These are phyloP conservation scores for Hypotaenidia philippensis DNA, from an alignment of 2,797 vertebrate species.

Conservation along the genomic window DNA sequence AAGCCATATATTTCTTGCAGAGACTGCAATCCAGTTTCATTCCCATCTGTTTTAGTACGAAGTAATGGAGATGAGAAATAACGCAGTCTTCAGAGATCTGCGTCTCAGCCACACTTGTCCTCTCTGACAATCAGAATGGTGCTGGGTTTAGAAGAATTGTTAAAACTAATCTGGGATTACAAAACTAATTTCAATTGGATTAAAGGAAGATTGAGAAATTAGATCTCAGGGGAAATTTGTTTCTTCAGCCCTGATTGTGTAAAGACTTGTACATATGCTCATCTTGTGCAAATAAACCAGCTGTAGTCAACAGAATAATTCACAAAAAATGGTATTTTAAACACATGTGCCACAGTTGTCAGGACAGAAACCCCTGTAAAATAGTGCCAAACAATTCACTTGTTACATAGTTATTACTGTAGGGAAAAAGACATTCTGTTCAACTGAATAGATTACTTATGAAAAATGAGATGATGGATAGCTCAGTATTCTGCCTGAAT, in stretches of 20 bases:
- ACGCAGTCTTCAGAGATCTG: neutral
- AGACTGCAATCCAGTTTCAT: neutral
- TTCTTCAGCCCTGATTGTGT: neutral
- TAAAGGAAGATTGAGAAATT: slow-evolving; percentile 9
- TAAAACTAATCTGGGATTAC: neutral
- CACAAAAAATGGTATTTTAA: neutral
- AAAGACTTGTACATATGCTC: neutral
- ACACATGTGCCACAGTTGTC: neutral
- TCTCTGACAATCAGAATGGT: neutral
- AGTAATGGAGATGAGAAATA: neutral
- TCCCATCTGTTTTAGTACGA: neutral
- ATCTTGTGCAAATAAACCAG: neutral
- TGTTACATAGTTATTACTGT: neutral
- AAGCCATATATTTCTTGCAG: neutral
- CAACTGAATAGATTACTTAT: slow-evolving; percentile 63
- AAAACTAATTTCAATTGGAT: slow-evolving; percentile 32
- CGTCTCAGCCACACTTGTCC: neutral
- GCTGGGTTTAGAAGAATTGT: neutral
- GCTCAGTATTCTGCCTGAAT: slow-evolving; percentile 57
- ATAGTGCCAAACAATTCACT: slow-evolving; percentile 10
- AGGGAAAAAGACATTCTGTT: slow-evolving; percentile 10
- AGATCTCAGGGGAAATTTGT: neutral
- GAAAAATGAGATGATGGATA: slow-evolving; percentile 52
- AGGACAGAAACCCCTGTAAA: neutral
- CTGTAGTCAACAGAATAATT: neutral